Evolutionary conservation across 1,140 invertebrate genomes (phyloP).

Genomic region (Kradibia gibbosae): DNA sequence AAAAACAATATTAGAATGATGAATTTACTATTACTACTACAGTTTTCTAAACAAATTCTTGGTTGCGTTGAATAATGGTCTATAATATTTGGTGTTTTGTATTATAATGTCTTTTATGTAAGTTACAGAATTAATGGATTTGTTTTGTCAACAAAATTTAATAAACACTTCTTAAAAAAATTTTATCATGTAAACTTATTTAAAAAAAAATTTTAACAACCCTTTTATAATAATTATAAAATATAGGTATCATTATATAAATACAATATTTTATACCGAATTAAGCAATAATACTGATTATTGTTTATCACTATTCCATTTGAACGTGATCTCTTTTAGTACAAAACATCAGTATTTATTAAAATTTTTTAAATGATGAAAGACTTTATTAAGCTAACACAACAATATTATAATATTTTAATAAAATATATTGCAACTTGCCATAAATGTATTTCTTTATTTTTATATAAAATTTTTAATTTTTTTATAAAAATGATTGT

Average conservation of each 20-base stretch:
- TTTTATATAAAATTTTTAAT: no score
- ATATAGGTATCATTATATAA: not conserved
- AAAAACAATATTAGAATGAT: not conserved
- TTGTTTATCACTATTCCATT: not conserved
- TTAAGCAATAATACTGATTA: not conserved
- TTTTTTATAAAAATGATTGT: no score
- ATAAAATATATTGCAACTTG: no score
- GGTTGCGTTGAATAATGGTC: no score
- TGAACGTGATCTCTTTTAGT: not conserved
- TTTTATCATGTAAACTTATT: no score
- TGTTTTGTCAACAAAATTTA: not conserved
- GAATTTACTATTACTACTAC: not conserved
- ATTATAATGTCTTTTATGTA: no score
- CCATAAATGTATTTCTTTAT: no score
- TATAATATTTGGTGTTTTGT: no score
- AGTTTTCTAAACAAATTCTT: no score
- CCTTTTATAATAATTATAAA: not conserved
- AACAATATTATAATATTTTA: slow-evolving; percentile 1
- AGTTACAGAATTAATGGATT: no score
- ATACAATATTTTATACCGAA: not conserved
- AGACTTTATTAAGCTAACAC: not conserved
- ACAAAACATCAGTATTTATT: not conserved
- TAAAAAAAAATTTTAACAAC: no score
- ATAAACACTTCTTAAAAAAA: not conserved
- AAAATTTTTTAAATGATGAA: no score